These are phyloP conservation scores for Eurois occulta DNA, from an alignment of 2,888 invertebrate species.

Conservation along the genomic window DNA sequence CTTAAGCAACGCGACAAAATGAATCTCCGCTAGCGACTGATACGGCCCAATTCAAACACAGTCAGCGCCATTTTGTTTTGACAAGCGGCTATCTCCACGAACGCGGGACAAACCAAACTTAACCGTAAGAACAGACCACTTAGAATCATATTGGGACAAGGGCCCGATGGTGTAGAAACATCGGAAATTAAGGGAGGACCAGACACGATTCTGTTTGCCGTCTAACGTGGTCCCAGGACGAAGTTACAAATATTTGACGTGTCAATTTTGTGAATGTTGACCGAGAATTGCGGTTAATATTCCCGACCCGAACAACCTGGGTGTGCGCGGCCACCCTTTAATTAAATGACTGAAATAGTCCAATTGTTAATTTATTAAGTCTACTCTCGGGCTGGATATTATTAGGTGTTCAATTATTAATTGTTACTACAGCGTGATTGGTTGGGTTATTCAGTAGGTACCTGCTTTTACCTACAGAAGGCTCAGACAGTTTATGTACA, in stretches of 20 bases:
- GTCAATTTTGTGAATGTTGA: conserved; percentile 91
- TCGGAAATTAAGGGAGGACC: conserved; percentile 90
- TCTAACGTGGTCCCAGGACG: conserved; percentile 90
- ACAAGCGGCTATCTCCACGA: conserved; percentile 86
- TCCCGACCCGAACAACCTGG: conserved; percentile 87
- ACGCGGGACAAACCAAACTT: conserved; percentile 71
- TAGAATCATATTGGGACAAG: conserved; percentile 76
- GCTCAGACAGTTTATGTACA: not conserved
- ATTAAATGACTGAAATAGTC: conserved; percentile 89
- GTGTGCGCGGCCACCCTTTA: conserved; percentile 84
- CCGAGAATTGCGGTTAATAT: conserved; percentile 91
- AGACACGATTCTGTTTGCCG: conserved; percentile 90
- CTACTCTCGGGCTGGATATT: conserved; percentile 73
- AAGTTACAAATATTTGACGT: conserved; percentile 91
- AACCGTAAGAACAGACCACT: conserved; percentile 72
- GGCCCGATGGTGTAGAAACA: conserved; percentile 82
- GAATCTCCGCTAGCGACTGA: conserved; percentile 90
- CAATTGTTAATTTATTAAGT: conserved; percentile 86
- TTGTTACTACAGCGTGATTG: conserved; percentile 55
- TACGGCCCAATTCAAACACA: conserved; percentile 90
- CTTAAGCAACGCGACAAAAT: conserved; percentile 91
- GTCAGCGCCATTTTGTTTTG: conserved; percentile 90
- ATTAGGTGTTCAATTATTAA: conserved; percentile 76
- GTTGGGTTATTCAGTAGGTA: conserved; percentile 20
- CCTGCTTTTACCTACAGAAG: not conserved